These are phyloP conservation scores for Ridgeia piscesae DNA, from an alignment of 1,140 invertebrate genomes.

Conservation along the genomic window DNA sequence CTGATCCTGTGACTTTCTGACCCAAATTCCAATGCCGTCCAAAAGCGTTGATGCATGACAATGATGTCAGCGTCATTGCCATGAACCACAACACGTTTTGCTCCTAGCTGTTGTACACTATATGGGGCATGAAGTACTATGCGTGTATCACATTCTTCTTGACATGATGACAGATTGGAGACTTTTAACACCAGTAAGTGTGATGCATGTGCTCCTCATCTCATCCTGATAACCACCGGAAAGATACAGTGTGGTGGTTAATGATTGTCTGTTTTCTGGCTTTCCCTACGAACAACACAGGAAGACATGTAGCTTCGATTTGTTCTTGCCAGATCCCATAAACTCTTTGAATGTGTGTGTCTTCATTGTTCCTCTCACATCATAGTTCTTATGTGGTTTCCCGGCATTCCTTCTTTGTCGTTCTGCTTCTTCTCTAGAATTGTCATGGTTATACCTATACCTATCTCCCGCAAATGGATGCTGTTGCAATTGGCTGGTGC, in stretches of 20 bases:
- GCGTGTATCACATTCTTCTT: conserved; percentile 1
- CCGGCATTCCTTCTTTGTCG: background rate
- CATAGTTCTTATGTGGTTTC: background rate
- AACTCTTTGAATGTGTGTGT: conserved; percentile 12
- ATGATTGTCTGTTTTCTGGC: background rate
- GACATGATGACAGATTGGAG: background rate
- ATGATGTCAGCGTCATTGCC: conserved; percentile 12
- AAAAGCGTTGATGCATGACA: background rate
- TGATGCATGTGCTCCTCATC: background rate
- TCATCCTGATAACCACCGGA: conserved; percentile 6
- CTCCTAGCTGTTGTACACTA: conserved; percentile 11
- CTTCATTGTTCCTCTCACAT: background rate
- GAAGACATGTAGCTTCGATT: background rate
- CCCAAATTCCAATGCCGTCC: background rate
- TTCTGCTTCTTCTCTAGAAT: background rate
- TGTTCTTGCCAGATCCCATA: background rate
- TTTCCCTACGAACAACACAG: background rate
- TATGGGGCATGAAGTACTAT: background rate
- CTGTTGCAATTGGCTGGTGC: background rate
- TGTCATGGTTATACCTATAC: background rate
- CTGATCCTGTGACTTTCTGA: background rate
- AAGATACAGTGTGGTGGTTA: background rate
- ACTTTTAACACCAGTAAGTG: background rate
- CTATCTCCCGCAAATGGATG: background rate
- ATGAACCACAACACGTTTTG: conserved; percentile 11